phyloP scores from a whole-genome alignment of 2,113 vertebrate species.

The Brachionichthys hirsutus region DNA sequence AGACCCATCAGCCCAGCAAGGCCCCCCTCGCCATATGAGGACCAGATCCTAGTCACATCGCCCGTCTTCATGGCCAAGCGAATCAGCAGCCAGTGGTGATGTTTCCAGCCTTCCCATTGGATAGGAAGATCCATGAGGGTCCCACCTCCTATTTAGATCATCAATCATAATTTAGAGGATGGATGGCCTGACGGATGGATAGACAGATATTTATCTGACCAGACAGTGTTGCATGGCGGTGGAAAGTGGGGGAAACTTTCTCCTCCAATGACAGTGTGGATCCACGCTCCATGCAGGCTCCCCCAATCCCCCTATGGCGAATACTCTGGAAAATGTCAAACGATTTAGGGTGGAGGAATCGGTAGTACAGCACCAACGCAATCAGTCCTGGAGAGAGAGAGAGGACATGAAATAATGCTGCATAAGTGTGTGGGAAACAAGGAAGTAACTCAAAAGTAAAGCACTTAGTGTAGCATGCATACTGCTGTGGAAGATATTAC shows the following conservation, averaged over 20 bases:
- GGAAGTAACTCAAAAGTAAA: not conserved
- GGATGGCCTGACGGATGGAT: not conserved
- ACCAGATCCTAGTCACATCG: slow-evolving; percentile 70
- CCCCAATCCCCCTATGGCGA: slow-evolving; percentile 52
- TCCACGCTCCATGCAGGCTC: slow-evolving; percentile 34
- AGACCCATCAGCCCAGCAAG: slow-evolving; percentile 72
- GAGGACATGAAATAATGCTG: slow-evolving; percentile 24
- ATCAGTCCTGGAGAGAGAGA: slow-evolving; percentile 74
- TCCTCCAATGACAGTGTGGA: slow-evolving; percentile 51
- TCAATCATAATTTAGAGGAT: slow-evolving; percentile 13
- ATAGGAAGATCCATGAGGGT: slow-evolving; percentile 68
- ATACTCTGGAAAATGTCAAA: slow-evolving; percentile 81
- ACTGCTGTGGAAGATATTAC: not conserved
- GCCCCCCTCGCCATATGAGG: slow-evolving; percentile 76
- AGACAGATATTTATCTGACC: slow-evolving; percentile 39
- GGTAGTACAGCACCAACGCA: slow-evolving; percentile 81
- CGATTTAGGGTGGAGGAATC: slow-evolving; percentile 85
- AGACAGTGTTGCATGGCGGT: slow-evolving; percentile 67
- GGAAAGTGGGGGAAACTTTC: slow-evolving; percentile 54
- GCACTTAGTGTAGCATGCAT: no score
- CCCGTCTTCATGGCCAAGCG: slow-evolving; percentile 86
- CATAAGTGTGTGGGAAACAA: not conserved
- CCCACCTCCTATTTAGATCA: slow-evolving; percentile 51
- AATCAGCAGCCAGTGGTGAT: slow-evolving; percentile 85
- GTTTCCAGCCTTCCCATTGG: slow-evolving; percentile 69